Percentiles rank a stretch among this genome's conserved stretches.
These are phyloP conservation scores for Nesidiocoris tenuis DNA, from an alignment of 2,888 invertebrate genomes.

Conservation along the genomic window DNA sequence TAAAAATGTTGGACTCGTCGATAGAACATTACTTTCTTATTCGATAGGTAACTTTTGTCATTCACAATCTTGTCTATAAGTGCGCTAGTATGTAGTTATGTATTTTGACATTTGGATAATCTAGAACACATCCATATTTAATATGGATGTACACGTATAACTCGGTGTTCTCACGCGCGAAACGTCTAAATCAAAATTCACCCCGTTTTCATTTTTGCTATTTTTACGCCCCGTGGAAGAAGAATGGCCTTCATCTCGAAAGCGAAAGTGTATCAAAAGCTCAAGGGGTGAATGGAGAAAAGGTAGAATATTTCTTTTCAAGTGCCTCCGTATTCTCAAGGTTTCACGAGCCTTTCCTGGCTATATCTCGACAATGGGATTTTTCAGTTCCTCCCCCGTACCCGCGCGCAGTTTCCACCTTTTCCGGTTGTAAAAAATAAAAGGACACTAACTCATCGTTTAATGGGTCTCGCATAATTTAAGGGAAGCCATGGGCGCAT, in stretches of 20 bases:
- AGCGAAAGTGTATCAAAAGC: conserved; percentile 2
- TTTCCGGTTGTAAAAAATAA: conserved; percentile 12
- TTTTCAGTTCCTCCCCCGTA: background rate
- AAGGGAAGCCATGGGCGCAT: background rate
- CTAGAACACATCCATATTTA: no score
- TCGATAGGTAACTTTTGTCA: no score
- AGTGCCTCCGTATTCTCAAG: conserved; percentile 5
- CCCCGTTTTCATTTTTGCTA: background rate
- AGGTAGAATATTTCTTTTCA: conserved; percentile 9
- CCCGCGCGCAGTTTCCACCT: no score
- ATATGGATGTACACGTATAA: no score
- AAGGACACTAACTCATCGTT: conserved; percentile 38
- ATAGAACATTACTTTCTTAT: no score
- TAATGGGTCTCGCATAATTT: conserved; percentile 38
- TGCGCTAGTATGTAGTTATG: no score
- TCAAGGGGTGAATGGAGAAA: conserved; percentile 1
- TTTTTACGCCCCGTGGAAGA: background rate
- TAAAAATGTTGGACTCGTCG: no score
- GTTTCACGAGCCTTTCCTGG: background rate
- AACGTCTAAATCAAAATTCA: no score
- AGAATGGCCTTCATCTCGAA: background rate
- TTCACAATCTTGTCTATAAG: no score
- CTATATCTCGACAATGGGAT: conserved; percentile 16
- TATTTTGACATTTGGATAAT: no score
- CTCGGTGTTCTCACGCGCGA: no score